Evolutionary conservation across 2,113 vertebrate species (phyloP).

Genomic region (Ceyx cyanopectus): DNA sequence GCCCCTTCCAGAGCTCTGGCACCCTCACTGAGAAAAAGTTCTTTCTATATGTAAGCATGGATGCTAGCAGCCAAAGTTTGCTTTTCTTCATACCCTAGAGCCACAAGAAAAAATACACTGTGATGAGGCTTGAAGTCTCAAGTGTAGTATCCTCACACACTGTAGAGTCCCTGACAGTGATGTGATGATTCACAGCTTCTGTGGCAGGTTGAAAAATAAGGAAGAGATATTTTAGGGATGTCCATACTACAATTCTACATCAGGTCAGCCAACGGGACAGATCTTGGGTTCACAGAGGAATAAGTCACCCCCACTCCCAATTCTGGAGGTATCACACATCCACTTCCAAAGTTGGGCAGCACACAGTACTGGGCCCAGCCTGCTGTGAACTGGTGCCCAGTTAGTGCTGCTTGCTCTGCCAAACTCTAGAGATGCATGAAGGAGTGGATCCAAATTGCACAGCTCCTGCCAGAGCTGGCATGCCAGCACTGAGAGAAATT

Average conservation of each 20-base stretch:
- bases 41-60: neutral
- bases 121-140: neutral
- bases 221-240: neutral
- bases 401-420: neutral
- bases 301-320: neutral
- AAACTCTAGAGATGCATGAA: neutral
- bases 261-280: neutral
- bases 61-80: neutral
- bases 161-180: neutral
- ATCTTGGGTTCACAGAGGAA: neutral
- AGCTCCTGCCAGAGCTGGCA: slow-evolving; percentile 30
- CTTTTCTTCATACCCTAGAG: neutral
- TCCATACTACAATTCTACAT: neutral
- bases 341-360: neutral
- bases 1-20: too few species aligned
- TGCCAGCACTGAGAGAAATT: neutral
- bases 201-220: neutral
- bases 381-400: neutral
- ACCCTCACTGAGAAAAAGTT: too few species aligned
- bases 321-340: neutral
- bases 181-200: neutral
- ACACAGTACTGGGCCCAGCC: neutral
- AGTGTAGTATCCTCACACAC: neutral
- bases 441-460: neutral
- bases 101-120: neutral